Evolutionary conservation across 2,797 vertebrate genomes (phyloP).

Genomic region (Pantherophis alleghaniensis): DNA sequence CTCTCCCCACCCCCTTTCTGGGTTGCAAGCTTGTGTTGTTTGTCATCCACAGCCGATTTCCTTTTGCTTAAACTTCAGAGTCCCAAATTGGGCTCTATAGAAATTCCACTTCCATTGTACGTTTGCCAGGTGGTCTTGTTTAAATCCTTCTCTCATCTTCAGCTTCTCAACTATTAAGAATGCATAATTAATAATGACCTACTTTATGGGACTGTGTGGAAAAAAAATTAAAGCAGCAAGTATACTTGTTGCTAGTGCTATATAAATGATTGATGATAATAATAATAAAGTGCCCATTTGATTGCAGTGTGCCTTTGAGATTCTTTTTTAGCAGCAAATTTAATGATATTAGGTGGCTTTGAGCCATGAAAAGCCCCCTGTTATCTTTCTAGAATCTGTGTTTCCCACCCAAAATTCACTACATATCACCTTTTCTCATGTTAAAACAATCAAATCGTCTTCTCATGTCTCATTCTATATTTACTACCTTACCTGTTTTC

Average conservation of each 20-base stretch:
- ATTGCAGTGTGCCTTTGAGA: slow-evolving; percentile 1
- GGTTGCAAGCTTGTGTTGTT: background rate
- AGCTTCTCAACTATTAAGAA: background rate
- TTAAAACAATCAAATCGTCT: rapidly evolving
- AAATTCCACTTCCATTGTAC: background rate
- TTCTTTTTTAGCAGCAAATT: background rate
- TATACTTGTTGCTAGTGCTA: background rate
- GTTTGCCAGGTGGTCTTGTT: rapidly evolving
- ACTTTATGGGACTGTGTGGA: background rate
- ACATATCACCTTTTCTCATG: background rate
- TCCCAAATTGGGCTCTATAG: background rate
- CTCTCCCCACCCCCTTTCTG: rapidly evolving
- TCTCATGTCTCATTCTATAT: background rate
- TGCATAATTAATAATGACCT: background rate
- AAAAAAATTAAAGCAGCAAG: background rate
- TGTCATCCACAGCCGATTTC: background rate
- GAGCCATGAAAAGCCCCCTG: background rate
- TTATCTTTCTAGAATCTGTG: background rate
- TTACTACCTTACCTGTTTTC: slow-evolving; percentile 1
- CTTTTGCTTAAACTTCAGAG: background rate
- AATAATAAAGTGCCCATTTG: background rate
- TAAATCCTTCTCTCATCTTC: background rate
- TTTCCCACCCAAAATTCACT: background rate
- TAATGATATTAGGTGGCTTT: background rate
- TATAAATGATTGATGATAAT: background rate